Conservation (phyloP, 2,797 vertebrate species). For the Hemitrygon akajei region DNA sequence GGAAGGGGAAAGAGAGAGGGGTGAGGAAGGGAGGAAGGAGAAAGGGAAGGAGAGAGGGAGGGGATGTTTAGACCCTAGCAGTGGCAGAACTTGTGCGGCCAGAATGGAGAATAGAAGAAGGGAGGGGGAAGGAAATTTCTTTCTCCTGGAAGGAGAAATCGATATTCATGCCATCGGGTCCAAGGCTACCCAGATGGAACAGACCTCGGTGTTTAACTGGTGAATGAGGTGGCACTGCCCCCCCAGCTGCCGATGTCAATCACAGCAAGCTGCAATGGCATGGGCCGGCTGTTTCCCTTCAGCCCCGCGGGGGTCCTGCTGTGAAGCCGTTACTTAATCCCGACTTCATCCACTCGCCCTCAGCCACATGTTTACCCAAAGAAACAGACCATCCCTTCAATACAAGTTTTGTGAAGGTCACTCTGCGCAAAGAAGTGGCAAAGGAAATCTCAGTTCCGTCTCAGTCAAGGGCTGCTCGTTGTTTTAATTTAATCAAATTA, state of each 20-base stretch:
- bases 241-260: not conserved
- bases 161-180: too few species aligned
- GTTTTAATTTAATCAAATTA: too few species aligned
- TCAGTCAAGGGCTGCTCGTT: not conserved
- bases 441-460: not conserved
- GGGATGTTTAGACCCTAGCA: too few species aligned
- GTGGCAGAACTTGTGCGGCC: too few species aligned
- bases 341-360: not conserved
- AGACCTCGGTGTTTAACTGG: too few species aligned
- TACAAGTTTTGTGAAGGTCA: not conserved
- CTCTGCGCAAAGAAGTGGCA: not conserved
- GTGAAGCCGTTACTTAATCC: not conserved
- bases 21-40: too few species aligned
- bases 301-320: not conserved
- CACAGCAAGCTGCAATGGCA: not conserved
- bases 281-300: not conserved
- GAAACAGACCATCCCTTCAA: not conserved
- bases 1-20: not conserved
- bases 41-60: too few species aligned
- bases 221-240: not conserved
- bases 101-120: too few species aligned
- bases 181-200: too few species aligned
- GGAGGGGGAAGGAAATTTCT: too few species aligned
- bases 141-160: too few species aligned
- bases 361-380: not conserved